Evolutionary conservation across 2,797 vertebrate species (phyloP), one percentile per base, ranked within the genome.

Genomic region (Mormyrus hasselquistii): DNA sequence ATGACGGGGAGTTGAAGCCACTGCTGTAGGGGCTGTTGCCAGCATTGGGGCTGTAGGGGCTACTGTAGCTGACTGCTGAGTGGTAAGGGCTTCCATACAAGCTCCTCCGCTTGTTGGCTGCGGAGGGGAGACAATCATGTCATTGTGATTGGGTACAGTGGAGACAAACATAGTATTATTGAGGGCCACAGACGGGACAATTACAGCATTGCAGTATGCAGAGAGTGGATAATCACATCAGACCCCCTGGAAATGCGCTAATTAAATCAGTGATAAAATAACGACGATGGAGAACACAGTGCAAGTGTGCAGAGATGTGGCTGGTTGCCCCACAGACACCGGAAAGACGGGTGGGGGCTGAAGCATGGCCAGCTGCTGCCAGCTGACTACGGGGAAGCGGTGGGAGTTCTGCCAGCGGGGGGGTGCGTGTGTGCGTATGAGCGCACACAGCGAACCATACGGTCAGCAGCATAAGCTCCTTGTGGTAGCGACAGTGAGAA

Each of bases 1-100:
- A 97, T 89, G 97, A 99, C 53, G 99, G 98, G 87, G 98, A 99
- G 93, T 97, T 99, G 94, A 99, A 99, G 91, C 97, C 98, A 87
- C 98, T 99, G 95, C 96, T 98, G 91, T 98, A 99, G 0, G 98
- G 98, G 89, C 98, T 99, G 93, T 96, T 96, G 90, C 96, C 96
- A 2, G 98, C 93, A 90, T 97, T 99, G 90, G 98, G 96, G 94
- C 97, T 98, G 69, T 97, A 99, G 2, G 97, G 96, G 92, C 96
- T 98, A 6, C 96, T 91, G 0, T 97, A 97, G 93, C 93, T 94
- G 93, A 95, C 85, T 0, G 97, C 96, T 0, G 96, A 96, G 90
- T 95, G 97, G 94, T 97, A 99, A 29, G 97, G 96, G 89, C 95
- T 98, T 92, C 96, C 97, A 92, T 98, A 99, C 82, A 99, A 95